Percentiles rank a stretch among this genome's conserved stretches.
Conservation (phyloP, 2,113 vertebrate genomes). For the Oriolus oriolus region DNA sequence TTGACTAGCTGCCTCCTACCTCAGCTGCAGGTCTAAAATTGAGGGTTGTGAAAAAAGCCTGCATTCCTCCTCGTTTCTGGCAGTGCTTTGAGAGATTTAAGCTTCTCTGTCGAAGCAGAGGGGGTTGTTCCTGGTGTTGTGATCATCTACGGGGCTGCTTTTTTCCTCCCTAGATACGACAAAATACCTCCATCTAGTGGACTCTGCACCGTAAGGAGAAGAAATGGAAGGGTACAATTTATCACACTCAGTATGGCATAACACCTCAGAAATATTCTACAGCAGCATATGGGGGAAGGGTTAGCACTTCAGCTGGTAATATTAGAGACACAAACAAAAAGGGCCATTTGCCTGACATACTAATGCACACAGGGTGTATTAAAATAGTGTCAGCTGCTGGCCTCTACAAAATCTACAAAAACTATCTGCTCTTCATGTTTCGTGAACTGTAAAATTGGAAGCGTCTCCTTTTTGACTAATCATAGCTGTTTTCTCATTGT, state of each 20-base stretch:
- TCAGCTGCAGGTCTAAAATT: neutral
- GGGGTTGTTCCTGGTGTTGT: neutral
- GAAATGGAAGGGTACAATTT: neutral
- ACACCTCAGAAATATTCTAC: neutral
- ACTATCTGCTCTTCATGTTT: neutral
- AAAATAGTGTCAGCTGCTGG: neutral
- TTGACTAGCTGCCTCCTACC: neutral
- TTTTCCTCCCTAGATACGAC: neutral
- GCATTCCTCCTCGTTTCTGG: neutral
- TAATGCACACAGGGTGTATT: neutral
- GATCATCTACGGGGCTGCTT: neutral
- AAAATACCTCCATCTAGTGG: conserved; percentile 69
- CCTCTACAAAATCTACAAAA: neutral
- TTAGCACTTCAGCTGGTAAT: neutral
- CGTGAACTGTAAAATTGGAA: neutral
- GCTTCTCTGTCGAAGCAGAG: neutral
- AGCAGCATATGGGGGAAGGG: neutral
- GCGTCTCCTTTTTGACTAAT: neutral
- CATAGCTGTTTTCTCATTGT: neutral
- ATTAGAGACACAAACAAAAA: neutral
- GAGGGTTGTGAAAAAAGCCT: neutral
- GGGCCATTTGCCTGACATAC: neutral
- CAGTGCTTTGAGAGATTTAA: neutral
- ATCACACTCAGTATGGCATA: neutral
- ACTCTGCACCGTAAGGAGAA: neutral